A percentile compares a stretch with the other conserved stretches of the same genome.
phyloP scores from a whole-genome alignment of 2,113 vertebrate genomes.

The Lepidothrix coronata region DNA sequence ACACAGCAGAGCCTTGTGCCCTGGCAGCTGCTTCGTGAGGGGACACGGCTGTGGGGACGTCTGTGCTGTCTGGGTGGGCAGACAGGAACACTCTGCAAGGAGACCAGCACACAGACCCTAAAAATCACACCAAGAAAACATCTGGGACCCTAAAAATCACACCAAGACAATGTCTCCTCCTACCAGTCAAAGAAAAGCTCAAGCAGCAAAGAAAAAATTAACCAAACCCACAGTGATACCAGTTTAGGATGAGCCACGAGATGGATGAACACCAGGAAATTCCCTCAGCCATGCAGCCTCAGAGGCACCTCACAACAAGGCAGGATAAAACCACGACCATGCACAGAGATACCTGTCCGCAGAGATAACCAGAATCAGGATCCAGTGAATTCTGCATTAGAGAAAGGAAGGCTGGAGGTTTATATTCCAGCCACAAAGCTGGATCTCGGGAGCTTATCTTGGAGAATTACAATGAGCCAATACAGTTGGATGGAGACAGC shows the following conservation, averaged over 20 bases:
- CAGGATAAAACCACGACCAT: rapidly evolving
- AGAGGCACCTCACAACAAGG: neutral
- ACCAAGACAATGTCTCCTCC: neutral
- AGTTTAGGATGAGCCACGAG: rapidly evolving
- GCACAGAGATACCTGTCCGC: neutral
- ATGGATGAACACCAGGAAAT: rapidly evolving
- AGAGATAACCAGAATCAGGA: neutral
- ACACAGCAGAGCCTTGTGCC: rapidly evolving
- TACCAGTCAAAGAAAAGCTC: neutral
- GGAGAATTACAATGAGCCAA: neutral
- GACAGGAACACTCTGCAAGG: rapidly evolving
- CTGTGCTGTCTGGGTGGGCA: neutral
- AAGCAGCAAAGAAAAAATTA: rapidly evolving
- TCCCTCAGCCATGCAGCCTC: neutral
- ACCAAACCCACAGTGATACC: rapidly evolving
- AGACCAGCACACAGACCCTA: rapidly evolving
- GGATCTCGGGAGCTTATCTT: neutral
- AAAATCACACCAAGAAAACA: neutral
- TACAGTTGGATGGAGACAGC: neutral
- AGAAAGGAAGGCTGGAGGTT: neutral
- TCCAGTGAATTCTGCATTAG: rapidly evolving
- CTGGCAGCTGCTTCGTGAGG: neutral
- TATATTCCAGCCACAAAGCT: neutral
- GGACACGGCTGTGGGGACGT: neutral
- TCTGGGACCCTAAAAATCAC: neutral